These are phyloP conservation scores for Leuciscus idus DNA, from an alignment of 2,113 vertebrate species.

Conservation along the genomic window DNA sequence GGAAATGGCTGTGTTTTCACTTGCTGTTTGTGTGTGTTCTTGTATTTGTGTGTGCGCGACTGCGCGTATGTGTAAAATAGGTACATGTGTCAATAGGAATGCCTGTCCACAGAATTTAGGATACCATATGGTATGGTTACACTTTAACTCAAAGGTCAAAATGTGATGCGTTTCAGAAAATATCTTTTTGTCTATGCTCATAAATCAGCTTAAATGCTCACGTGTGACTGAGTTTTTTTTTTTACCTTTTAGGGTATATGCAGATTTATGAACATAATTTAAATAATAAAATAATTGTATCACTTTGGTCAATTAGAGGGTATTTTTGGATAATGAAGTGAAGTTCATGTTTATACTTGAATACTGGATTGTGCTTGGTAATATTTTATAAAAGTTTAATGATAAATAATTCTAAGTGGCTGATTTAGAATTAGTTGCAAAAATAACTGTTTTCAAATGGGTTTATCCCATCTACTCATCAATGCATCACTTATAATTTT, in stretches of 20 bases:
- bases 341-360: background rate
- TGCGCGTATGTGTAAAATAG: background rate
- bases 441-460: background rate
- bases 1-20: conserved; percentile 1
- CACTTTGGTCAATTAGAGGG: background rate
- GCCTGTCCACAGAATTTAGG: background rate
- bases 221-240: background rate
- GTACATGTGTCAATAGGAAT: background rate
- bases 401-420: background rate
- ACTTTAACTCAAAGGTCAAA: conserved; percentile 17
- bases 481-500: background rate
- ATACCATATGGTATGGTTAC: conserved; percentile 3
- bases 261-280: background rate
- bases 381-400: background rate
- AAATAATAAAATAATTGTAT: background rate
- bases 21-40: background rate
- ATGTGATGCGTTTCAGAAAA: background rate
- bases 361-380: background rate
- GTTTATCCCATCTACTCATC: background rate
- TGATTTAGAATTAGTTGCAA: background rate
- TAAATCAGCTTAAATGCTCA: background rate
- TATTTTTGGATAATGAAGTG: background rate
- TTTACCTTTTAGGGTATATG: background rate
- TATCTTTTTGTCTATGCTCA: background rate
- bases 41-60: background rate